Percentiles rank a stretch among this genome's conserved stretches.
These are phyloP conservation scores for Onychostruthus taczanowskii DNA, from an alignment of 2,113 vertebrate species.

Conservation along the genomic window DNA sequence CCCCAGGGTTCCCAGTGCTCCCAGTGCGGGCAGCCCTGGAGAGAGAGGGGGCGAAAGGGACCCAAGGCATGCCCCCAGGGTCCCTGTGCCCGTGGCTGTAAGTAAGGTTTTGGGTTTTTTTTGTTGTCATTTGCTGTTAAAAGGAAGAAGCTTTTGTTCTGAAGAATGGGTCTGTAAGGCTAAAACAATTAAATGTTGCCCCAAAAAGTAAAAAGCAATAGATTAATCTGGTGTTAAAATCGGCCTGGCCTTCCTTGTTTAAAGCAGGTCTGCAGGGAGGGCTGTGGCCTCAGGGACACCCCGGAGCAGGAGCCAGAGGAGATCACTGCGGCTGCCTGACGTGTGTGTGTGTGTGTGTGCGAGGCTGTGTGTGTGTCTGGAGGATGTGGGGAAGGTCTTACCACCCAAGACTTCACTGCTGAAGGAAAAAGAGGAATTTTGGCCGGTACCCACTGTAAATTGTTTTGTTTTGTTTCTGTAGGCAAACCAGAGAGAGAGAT, in stretches of 20 bases:
- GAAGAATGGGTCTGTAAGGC: too few relatives aligned
- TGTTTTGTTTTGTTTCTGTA: background rate
- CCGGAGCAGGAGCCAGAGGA: background rate
- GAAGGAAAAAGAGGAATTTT: background rate
- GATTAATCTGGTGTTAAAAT: too few relatives aligned
- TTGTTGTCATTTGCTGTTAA: too few relatives aligned
- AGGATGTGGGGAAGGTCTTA: rapidly evolving
- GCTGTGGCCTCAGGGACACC: background rate
- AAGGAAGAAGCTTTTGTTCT: too few relatives aligned
- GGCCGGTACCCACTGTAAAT: background rate
- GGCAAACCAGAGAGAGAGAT: background rate
- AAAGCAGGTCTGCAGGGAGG: background rate
- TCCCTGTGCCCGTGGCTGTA: too few relatives aligned
- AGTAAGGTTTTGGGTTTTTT: too few relatives aligned
- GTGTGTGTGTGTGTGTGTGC: rapidly evolving
- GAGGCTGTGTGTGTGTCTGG: rapidly evolving
- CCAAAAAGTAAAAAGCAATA: too few relatives aligned
- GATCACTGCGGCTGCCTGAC: background rate
- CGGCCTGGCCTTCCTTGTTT: too few relatives aligned
- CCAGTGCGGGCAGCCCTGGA: background rate
- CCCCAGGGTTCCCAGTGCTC: background rate
- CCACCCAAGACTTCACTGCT: background rate
- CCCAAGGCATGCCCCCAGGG: too few relatives aligned
- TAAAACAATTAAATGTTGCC: too few relatives aligned
- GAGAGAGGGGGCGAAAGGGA: too few relatives aligned